Evolutionary conservation across 1,140 invertebrate genomes (phyloP).

Genomic region (Drosophila kurseongensis): DNA sequence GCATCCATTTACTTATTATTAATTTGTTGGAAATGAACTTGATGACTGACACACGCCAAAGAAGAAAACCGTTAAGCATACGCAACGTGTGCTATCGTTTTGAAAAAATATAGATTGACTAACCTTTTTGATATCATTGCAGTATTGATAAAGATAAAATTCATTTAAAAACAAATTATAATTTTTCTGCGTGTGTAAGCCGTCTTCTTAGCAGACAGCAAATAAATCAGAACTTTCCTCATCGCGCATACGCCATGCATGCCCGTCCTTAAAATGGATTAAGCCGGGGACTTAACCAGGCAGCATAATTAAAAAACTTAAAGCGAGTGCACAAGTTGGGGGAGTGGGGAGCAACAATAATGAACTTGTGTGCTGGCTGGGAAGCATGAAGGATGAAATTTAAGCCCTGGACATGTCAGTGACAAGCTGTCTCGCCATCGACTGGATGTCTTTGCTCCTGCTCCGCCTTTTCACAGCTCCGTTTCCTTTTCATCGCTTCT

Average conservation of each 20-base stretch:
- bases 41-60: too few species aligned
- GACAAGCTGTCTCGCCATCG: slow-evolving; percentile 50
- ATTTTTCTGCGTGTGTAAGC: background rate
- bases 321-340: background rate
- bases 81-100: background rate
- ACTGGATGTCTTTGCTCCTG: slow-evolving; percentile 16
- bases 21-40: too few species aligned
- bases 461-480: background rate
- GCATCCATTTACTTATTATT: too few species aligned
- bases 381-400: slow-evolving; percentile 38
- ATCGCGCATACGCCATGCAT: slow-evolving; percentile 28
- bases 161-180: background rate
- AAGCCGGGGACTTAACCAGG: slow-evolving; percentile 20
- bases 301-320: slow-evolving; percentile 53
- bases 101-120: too few species aligned
- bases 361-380: slow-evolving; percentile 16
- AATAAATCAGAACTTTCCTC: slow-evolving; percentile 12
- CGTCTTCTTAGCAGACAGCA: background rate
- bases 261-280: slow-evolving; percentile 37
- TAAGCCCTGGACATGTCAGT: slow-evolving; percentile 37
- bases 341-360: slow-evolving; percentile 12
- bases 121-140: too few species aligned
- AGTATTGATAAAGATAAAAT: too few species aligned
- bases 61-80: background rate
- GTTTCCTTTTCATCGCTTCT: background rate